Conservation (phyloP, 1,140 invertebrate genomes). For the Teleogryllus occipitalis region DNA sequence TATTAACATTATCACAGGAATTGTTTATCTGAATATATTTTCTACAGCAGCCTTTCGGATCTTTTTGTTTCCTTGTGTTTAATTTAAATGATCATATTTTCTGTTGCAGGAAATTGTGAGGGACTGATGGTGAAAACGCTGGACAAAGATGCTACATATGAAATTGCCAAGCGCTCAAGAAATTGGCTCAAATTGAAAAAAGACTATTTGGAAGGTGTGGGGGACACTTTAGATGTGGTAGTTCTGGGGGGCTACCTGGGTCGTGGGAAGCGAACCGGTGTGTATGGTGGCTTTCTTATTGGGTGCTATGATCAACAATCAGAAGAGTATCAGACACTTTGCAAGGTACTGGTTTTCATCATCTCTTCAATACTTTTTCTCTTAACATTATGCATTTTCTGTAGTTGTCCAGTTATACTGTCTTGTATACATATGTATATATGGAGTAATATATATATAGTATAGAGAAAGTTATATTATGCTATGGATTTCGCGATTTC, state of each 20-base stretch:
- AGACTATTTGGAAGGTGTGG: constrained; percentile 92
- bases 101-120: constrained; percentile 78
- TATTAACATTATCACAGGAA: too few relatives aligned
- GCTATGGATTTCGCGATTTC: too few relatives aligned
- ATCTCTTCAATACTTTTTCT: neutral
- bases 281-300: constrained; percentile 91
- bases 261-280: constrained; percentile 87
- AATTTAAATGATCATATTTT: neutral
- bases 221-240: constrained; percentile 90
- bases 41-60: neutral
- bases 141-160: constrained; percentile 87
- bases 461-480: too few relatives aligned
- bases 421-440: too few relatives aligned
- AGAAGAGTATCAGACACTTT: constrained; percentile 90
- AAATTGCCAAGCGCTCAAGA: constrained; percentile 92
- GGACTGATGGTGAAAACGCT: constrained; percentile 98
- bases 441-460: too few relatives aligned
- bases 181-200: constrained; percentile 99
- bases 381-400: neutral
- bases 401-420: neutral
- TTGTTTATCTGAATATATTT: neutral
- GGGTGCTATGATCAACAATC: constrained; percentile 92
- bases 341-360: constrained; percentile 54
- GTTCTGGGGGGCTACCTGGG: constrained; percentile 94
- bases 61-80: neutral